phyloP scores from a whole-genome alignment of 2,888 invertebrate genomes.

The Stegana nigrithorax region DNA sequence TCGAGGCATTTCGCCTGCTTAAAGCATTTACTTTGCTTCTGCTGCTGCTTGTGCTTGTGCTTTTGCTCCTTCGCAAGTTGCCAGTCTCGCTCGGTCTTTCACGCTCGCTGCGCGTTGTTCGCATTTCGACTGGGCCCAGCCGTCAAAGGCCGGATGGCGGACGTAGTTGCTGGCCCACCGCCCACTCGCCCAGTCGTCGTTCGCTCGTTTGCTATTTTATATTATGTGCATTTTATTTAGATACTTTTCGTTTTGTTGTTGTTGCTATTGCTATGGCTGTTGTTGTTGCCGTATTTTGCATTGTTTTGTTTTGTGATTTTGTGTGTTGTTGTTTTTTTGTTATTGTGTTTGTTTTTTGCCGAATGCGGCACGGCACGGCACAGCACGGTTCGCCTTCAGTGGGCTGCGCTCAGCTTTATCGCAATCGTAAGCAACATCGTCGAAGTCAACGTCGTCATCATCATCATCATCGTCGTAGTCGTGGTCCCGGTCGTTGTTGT shows the following conservation, averaged over 20 bases:
- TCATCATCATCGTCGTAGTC: constrained; percentile 45
- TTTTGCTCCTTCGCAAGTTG: constrained; percentile 11
- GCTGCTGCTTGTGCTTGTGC: neutral
- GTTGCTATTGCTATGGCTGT: constrained; percentile 20
- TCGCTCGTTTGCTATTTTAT: constrained; percentile 44
- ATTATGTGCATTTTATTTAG: constrained; percentile 54
- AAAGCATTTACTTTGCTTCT: neutral
- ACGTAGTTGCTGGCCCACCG: no score
- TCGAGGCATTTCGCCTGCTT: neutral
- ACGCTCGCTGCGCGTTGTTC: constrained; percentile 43
- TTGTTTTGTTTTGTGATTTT: constrained; percentile 64
- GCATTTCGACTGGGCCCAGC: no score
- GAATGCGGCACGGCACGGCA: constrained; percentile 20
- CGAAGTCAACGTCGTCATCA: constrained; percentile 50
- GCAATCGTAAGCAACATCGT: constrained; percentile 38
- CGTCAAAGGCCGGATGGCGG: no score
- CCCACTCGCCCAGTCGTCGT: no score
- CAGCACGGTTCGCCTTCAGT: neutral
- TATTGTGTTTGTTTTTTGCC: constrained; percentile 37
- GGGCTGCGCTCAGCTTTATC: constrained; percentile 6
- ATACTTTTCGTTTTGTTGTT: constrained; percentile 43
- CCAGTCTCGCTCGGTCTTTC: constrained; percentile 56
- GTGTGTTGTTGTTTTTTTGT: constrained; percentile 33
- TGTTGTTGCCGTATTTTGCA: constrained; percentile 57
- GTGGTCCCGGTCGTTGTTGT: constrained; percentile 41